These are phyloP conservation scores for Helleia helle DNA, from an alignment of 2,888 invertebrate genomes.

Conservation along the genomic window DNA sequence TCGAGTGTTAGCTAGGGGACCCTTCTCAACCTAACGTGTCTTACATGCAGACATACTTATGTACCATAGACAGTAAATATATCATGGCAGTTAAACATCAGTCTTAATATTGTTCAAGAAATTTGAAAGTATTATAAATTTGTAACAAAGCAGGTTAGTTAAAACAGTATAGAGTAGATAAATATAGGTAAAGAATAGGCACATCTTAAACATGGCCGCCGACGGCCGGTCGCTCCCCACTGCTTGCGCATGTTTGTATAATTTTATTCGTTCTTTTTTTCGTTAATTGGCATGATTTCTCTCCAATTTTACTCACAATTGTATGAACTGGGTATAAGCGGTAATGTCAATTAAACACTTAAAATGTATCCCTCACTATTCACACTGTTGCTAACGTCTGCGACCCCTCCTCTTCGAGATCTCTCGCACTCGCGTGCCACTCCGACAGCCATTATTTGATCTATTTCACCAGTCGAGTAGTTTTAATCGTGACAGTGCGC, in stretches of 20 bases:
- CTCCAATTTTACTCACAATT: conserved; percentile 54
- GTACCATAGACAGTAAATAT: too few relatives aligned
- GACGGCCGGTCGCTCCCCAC: conserved; percentile 63
- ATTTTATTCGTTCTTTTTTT: conserved; percentile 42
- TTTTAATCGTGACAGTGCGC: too few relatives aligned
- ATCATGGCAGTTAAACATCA: too few relatives aligned
- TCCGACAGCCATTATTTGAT: too few relatives aligned
- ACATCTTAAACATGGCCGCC: conserved; percentile 53
- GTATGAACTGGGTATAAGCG: conserved; percentile 57
- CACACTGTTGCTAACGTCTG: conserved; percentile 54
- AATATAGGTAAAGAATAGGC: conserved; percentile 36
- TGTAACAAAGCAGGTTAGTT: not conserved
- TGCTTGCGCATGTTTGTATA: conserved; percentile 67
- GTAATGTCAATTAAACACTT: conserved; percentile 56
- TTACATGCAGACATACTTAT: too few relatives aligned
- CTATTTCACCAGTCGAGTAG: too few relatives aligned
- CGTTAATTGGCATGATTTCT: conserved; percentile 64
- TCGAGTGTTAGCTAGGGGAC: too few relatives aligned
- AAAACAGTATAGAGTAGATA: conserved; percentile 6
- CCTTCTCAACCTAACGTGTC: too few relatives aligned
- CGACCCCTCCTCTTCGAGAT: conserved; percentile 50
- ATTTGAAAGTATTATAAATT: too few relatives aligned
- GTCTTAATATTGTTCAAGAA: too few relatives aligned
- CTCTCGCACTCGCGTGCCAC: conserved; percentile 45
- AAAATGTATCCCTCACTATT: conserved; percentile 48